These are phyloP conservation scores for Latrodectus elegans DNA, from an alignment of 2,888 invertebrate genomes.

Conservation along the genomic window DNA sequence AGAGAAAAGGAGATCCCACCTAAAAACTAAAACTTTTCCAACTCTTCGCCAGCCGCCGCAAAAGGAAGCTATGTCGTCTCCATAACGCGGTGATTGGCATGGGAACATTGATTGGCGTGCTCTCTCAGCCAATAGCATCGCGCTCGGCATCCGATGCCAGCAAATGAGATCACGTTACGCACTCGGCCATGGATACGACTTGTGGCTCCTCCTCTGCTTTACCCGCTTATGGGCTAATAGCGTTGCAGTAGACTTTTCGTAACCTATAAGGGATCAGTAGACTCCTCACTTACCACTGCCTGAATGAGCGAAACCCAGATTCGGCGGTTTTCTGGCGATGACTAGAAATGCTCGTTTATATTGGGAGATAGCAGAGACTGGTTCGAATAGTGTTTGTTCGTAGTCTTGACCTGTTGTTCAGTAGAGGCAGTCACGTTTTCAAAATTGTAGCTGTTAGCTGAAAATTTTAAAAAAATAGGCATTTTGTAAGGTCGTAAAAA, in stretches of 20 bases:
- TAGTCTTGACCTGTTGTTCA: no score
- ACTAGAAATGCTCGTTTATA: conserved; percentile 1
- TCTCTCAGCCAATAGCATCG: conserved; percentile 58
- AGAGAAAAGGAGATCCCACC: background rate
- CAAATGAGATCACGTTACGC: conserved; percentile 69
- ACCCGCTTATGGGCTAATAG: conserved; percentile 65
- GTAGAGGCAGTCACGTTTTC: no score
- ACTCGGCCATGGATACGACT: conserved; percentile 64
- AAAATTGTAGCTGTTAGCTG: no score
- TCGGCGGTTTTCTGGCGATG: conserved; percentile 28
- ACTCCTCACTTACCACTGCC: conserved; percentile 61
- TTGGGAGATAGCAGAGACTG: no score
- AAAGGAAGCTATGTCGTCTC: conserved; percentile 49
- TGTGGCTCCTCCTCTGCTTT: conserved; percentile 41
- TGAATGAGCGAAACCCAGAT: conserved; percentile 35
- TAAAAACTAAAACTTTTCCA: conserved; percentile 16
- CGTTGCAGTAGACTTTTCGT: conserved; percentile 53
- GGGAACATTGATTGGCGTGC: conserved; percentile 69
- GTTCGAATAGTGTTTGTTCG: no score
- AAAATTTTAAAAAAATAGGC: no score
- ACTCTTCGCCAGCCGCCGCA: background rate
- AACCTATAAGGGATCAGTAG: conserved; percentile 73
- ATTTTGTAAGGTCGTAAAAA: no score
- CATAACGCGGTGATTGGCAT: conserved; percentile 69
- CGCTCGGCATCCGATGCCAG: conserved; percentile 62